A percentile compares a stretch with the other conserved stretches of the same genome.
phyloP scores from a whole-genome alignment of 2,797 vertebrate genomes.

The Epinephelus awoara region DNA sequence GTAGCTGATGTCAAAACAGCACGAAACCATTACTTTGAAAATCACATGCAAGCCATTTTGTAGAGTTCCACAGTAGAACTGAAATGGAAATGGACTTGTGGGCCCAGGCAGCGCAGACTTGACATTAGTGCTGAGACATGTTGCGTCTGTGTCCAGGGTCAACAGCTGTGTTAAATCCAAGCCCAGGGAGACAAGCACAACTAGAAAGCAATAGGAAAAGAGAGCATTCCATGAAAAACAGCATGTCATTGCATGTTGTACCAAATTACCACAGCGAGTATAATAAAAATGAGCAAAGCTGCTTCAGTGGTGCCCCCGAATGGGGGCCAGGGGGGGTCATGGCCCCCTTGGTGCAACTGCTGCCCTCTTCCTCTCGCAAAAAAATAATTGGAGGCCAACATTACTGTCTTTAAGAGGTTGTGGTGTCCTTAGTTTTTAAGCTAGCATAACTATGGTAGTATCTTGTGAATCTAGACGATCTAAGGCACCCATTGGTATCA shows the following conservation, averaged over 20 bases:
- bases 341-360: no score
- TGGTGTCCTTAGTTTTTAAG: no score
- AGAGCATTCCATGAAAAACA: constrained; percentile 27
- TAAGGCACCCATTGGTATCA: no score
- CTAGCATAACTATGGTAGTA: no score
- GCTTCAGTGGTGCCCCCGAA: no score
- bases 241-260: constrained; percentile 13
- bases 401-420: no score
- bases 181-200: constrained; percentile 29
- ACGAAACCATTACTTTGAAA: constrained; percentile 31
- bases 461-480: no score
- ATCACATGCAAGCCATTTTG: constrained; percentile 28
- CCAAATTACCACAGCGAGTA: constrained; percentile 3
- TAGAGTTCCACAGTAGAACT: constrained; percentile 5
- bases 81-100: constrained; percentile 42
- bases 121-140: constrained; percentile 38
- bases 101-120: constrained; percentile 10
- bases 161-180: constrained; percentile 28
- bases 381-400: no score
- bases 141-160: constrained; percentile 37
- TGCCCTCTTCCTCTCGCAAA: no score
- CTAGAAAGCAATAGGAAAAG: constrained; percentile 21
- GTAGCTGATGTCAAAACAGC: constrained; percentile 32
- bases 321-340: no score
- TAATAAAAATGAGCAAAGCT: background rate